These are phyloP conservation scores for Spicauda simplicius DNA, from an alignment of 2,888 invertebrate genomes.

Conservation along the genomic window DNA sequence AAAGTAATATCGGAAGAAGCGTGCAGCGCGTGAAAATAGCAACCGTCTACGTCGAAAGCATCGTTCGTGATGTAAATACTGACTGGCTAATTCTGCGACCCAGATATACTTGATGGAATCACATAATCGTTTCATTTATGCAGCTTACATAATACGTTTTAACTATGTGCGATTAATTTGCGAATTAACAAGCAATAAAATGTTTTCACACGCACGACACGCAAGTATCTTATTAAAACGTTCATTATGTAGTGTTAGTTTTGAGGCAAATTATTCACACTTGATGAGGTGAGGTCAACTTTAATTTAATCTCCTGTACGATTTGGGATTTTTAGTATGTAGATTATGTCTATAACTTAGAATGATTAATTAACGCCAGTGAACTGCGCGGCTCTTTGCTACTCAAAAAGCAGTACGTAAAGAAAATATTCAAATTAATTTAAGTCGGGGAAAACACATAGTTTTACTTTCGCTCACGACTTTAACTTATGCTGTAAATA, in stretches of 20 bases:
- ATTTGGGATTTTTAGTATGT: neutral
- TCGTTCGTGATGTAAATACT: slow-evolving; percentile 40
- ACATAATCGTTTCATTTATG: slow-evolving; percentile 16
- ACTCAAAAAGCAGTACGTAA: neutral
- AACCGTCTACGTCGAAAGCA: slow-evolving; percentile 46
- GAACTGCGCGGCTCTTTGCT: too few species aligned
- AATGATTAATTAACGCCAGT: neutral
- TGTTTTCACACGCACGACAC: neutral
- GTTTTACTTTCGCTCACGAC: neutral
- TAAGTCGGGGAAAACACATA: neutral
- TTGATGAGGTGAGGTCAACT: neutral
- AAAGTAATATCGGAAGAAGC: slow-evolving; percentile 57
- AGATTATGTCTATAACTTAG: neutral
- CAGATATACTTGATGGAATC: slow-evolving; percentile 36
- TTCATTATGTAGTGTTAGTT: neutral
- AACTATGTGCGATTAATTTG: slow-evolving; percentile 14
- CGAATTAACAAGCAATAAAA: slow-evolving; percentile 6
- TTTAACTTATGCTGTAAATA: neutral
- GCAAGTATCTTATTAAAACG: neutral
- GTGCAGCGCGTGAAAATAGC: slow-evolving; percentile 61
- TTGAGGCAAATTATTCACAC: too few species aligned
- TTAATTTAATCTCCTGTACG: neutral
- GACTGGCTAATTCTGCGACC: slow-evolving; percentile 42
- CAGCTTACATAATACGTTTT: slow-evolving; percentile 14
- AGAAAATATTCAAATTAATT: neutral